Evolutionary conservation across 2,113 vertebrate genomes (phyloP).

Genomic region (Choloepus hoffmanni): DNA sequence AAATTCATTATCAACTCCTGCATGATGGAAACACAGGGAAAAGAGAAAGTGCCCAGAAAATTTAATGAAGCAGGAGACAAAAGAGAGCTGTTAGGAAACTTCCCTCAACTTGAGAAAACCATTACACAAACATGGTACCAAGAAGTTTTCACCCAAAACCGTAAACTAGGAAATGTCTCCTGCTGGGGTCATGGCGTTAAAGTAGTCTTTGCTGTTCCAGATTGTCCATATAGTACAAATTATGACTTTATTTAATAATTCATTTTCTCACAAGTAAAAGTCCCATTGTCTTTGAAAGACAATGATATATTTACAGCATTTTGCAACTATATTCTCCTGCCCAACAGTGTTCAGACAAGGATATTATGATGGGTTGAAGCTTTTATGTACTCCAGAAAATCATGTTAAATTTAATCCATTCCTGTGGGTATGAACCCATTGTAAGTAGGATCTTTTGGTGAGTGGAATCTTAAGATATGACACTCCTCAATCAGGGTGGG

Average conservation of each 20-base stretch:
- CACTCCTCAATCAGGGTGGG: no score
- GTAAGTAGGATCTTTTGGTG: no score
- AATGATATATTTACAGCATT: background rate
- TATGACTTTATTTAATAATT: constrained; percentile 24
- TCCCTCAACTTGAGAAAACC: background rate
- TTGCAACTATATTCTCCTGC: background rate
- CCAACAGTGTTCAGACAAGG: background rate
- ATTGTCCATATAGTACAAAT: background rate
- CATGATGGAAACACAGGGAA: background rate
- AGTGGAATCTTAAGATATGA: no score
- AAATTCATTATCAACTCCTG: background rate
- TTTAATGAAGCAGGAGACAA: background rate
- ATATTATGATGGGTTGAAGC: background rate
- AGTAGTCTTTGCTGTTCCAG: background rate
- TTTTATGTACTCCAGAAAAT: no score
- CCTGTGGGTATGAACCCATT: no score
- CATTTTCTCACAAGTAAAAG: background rate
- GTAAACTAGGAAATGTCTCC: background rate
- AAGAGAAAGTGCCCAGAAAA: background rate
- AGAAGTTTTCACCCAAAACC: background rate
- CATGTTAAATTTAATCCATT: no score
- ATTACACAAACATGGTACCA: background rate
- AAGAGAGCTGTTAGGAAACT: background rate
- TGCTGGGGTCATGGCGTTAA: background rate
- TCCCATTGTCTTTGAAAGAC: constrained; percentile 27